These are phyloP conservation scores for Melipona bicolor DNA, from an alignment of 2,888 invertebrate genomes.

Conservation along the genomic window DNA sequence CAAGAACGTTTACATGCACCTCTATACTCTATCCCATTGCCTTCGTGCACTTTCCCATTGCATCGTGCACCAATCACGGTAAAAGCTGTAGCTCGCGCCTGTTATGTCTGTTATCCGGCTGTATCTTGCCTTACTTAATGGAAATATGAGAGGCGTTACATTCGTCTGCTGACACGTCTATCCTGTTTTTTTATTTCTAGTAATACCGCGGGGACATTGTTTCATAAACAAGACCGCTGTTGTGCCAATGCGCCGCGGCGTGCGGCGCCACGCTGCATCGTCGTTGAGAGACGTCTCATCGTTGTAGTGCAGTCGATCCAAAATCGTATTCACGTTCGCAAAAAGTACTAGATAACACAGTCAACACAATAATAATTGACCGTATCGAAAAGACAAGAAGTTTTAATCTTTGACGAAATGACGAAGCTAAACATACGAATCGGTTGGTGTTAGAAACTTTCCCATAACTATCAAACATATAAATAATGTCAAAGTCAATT, in stretches of 20 bases:
- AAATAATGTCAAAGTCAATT: slow-evolving; percentile 55
- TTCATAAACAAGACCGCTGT: slow-evolving; percentile 40
- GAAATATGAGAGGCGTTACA: slow-evolving; percentile 78
- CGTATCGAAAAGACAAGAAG: not conserved
- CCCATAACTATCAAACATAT: slow-evolving; percentile 34
- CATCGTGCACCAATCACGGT: slow-evolving; percentile 80
- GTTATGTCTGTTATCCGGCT: slow-evolving; percentile 57
- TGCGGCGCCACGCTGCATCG: not conserved
- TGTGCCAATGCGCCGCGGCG: slow-evolving; percentile 9
- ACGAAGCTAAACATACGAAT: not conserved
- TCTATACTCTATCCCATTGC: slow-evolving; percentile 38
- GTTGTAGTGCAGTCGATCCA: not conserved
- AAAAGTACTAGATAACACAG: not conserved
- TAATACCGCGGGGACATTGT: slow-evolving; percentile 65
- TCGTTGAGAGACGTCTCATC: not conserved
- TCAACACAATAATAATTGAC: slow-evolving; percentile 1
- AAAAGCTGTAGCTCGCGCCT: slow-evolving; percentile 75
- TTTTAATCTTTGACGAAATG: not conserved
- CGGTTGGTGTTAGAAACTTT: not conserved
- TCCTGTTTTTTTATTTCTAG: slow-evolving; percentile 63
- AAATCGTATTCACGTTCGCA: slow-evolving; percentile 24
- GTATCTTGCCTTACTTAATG: slow-evolving; percentile 77
- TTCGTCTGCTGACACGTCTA: slow-evolving; percentile 65
- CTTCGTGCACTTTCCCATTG: slow-evolving; percentile 64
- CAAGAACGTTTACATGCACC: slow-evolving; percentile 63